Percentiles rank a stretch among this genome's conserved stretches.
Evolutionary conservation across 2,797 vertebrate species (phyloP).

Genomic region (Enteromius viviparus): DNA sequence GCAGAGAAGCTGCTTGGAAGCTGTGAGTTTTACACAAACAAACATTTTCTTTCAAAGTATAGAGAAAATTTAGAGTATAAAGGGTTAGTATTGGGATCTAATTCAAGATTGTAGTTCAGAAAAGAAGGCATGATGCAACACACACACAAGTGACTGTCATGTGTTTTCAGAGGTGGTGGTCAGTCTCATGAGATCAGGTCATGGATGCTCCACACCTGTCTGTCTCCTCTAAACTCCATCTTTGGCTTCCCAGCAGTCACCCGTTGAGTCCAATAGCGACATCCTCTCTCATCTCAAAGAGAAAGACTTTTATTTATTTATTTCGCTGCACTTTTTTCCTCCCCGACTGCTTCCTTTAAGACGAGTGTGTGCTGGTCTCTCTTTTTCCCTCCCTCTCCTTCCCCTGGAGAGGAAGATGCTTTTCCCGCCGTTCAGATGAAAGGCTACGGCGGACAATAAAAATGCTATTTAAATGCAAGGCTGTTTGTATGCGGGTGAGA

Average conservation of each 20-base stretch:
- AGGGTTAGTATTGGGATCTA: neutral
- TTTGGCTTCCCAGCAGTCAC: conserved; percentile 59
- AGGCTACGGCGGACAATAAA: conserved; percentile 83
- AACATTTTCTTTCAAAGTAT: neutral
- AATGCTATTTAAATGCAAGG: conserved; percentile 87
- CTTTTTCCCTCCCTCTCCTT: conserved; percentile 25
- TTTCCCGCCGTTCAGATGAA: conserved; percentile 74
- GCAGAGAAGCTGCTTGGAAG: neutral
- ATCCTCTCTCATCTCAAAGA: conserved; percentile 71
- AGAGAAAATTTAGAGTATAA: neutral
- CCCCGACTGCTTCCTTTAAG: conserved; percentile 25
- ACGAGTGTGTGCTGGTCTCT: conserved; percentile 41
- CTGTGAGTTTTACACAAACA: neutral
- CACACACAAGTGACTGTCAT: neutral
- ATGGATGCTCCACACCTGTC: conserved; percentile 60
- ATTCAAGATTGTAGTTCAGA: conserved; percentile 2
- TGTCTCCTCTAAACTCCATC: conserved; percentile 69
- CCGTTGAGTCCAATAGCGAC: conserved; percentile 62
- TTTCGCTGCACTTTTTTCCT: conserved; percentile 68
- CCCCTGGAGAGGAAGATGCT: conserved; percentile 62
- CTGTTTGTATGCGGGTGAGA: conserved; percentile 84
- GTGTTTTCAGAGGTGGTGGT: conserved; percentile 18
- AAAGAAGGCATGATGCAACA: conserved; percentile 10
- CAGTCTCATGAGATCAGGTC: conserved; percentile 31
- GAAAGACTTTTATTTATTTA: conserved; percentile 64